Base-by-base conservation (phyloP, 1,140 invertebrate species). In the Magallana gigas region DNA sequence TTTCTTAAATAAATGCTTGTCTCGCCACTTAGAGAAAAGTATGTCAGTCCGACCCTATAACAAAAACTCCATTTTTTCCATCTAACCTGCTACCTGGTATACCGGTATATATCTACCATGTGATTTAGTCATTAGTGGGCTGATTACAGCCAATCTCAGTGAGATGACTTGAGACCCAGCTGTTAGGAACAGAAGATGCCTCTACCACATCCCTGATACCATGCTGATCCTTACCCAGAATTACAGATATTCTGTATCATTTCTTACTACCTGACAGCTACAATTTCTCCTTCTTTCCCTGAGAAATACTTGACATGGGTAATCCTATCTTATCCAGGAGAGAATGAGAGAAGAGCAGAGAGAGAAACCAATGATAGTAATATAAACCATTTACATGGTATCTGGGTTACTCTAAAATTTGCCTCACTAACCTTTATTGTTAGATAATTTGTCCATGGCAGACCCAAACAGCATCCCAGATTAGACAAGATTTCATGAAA, bases 161-260 rank as follows among this genome's bases (percentile, higher is more conserved):
- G 8, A 23, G 18, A 71, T 71, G 23, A 76, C 68, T 29, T 8
- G 68, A 76, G 68, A 9, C 7, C 68, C 68, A 76, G 68, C 68
- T 76, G 68, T 76, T 76, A 29, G 36, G 36, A 29, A 76, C 23
- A 76, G 68, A 36, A 12, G 68, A 76, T 18, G 36, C 23, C 9
- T 36, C 12, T 23, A 29, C 5, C 23, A 29, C 12, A 3, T 29
- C 14, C 3, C 9, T 18, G 68, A 23, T 29, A 29, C 68, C 68
- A 11, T 76, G 68, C 68, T 76, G 68, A 12, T 76, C 68, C 14
- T 12, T 12, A 18, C 12, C 68, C 23, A 29, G 23, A 76, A 76
- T 76, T 29, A 76, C 68, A 11, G 68, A 76, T 76, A 76, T 76
- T 76, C 11, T 36, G 68, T 76, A 76, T 76, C 68, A 76, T 76